Base-by-base conservation (phyloP, 2,113 vertebrate genomes). In the Sceloporus undulatus region DNA sequence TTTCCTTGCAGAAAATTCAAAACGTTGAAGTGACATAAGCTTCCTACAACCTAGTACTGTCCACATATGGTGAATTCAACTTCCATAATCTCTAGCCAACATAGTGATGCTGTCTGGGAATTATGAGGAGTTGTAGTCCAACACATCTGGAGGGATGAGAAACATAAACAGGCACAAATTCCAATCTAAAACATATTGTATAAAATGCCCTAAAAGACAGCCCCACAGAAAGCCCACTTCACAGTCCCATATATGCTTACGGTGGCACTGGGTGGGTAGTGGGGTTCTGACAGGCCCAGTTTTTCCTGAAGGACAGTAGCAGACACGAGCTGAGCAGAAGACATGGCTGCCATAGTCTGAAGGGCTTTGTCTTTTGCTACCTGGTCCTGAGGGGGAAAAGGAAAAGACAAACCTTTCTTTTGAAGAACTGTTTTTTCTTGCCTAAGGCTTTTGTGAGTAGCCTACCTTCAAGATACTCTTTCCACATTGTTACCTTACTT, bases 301-400 rank as follows among this genome's bases (percentile, higher is more conserved):
- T 99, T 99, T 96, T 96, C 98, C 94, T 99, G 98, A 95, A 99
- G 98, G 94, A 98, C 97, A 6, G 98, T 95, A 94, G 98, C 97
- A 5, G 98, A 99, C 96, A 99, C 97, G 95, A 99, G 98, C 97
- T 99, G 98, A 23, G 98, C 98, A 81, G 98, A 98, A 88, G 98
- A 98, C 98, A 99, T 98, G 93, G 96, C 97, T 94, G 98, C 98
- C 98, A 99, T 99, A 94, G 97, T 99, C 95, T 99, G 98, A 93
- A 99, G 97, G 83, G 98, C 98, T 96, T 99, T 99, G 96, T 99
- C 98, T 97, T 99, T 99, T 95, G 98, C 98, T 92, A 97, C 98
- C 98, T 99, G 98, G 94, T 99, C 98, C 98, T 99, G 82, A 48
- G 27, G n/a, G 25, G 29, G 25, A 71, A 3, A 65, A 23, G 34